These are phyloP conservation scores for Gopherus flavomarginatus DNA, from an alignment of 2,113 vertebrate genomes.

Conservation along the genomic window DNA sequence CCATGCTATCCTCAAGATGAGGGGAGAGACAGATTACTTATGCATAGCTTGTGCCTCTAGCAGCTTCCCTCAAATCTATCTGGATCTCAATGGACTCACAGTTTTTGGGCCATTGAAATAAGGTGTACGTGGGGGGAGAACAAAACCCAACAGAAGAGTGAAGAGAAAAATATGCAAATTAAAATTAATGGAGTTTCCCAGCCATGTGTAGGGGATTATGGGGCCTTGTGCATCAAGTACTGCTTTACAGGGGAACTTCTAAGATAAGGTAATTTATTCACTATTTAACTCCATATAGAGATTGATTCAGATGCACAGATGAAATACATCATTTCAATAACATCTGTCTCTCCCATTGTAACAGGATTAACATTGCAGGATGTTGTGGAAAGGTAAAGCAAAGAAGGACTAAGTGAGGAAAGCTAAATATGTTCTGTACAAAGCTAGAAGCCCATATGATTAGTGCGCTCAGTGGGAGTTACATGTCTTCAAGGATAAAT, in stretches of 20 bases:
- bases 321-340: neutral
- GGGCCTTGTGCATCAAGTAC: neutral
- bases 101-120: neutral
- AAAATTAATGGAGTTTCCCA: neutral
- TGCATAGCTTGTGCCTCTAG: neutral
- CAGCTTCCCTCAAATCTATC: neutral
- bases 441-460: neutral
- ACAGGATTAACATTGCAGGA: neutral
- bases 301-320: no score
- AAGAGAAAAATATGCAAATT: neutral
- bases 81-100: neutral
- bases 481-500: neutral
- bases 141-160: neutral
- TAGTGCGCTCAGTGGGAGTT: neutral
- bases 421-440: neutral
- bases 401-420: neutral
- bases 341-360: neutral
- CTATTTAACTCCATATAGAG: neutral
- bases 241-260: neutral
- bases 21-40: neutral
- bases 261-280: rapidly evolving
- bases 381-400: neutral
- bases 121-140: neutral
- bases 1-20: neutral
- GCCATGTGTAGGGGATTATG: neutral